Evolutionary conservation across 2,113 vertebrate species (phyloP).

Genomic region (Cnemophilus loriae): DNA sequence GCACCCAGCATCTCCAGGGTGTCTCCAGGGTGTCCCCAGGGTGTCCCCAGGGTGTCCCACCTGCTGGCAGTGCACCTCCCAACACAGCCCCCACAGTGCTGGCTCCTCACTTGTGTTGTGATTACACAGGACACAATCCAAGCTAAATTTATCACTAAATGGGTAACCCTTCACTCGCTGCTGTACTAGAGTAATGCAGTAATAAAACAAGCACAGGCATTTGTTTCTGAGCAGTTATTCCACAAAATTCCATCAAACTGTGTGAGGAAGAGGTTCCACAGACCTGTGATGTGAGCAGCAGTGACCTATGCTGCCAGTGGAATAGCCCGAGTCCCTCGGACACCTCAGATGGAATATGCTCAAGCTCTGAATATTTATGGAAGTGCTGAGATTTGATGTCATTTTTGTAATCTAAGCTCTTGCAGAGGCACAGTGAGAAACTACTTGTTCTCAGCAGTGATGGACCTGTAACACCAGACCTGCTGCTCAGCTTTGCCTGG

Average conservation of each 20-base stretch:
- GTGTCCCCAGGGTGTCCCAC: not conserved
- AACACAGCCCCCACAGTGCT: fast-evolving
- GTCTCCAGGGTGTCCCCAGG: not conserved
- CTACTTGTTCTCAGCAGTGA: not conserved
- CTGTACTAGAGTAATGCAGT: not conserved
- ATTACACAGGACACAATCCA: fast-evolving
- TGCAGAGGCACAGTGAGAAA: not conserved
- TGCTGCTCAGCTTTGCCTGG: not conserved
- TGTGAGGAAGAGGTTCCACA: not conserved
- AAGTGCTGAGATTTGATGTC: not conserved
- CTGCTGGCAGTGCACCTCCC: fast-evolving
- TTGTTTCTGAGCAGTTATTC: not conserved
- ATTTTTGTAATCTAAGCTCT: not conserved
- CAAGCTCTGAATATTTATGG: not conserved
- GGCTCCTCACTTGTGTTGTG: not conserved
- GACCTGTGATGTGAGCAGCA: not conserved
- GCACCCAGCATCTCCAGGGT: not conserved
- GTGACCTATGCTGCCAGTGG: not conserved
- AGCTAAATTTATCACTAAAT: fast-evolving
- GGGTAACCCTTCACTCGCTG: not conserved
- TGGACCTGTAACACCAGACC: not conserved
- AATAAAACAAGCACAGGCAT: not conserved
- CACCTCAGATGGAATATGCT: not conserved
- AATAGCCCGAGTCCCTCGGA: not conserved
- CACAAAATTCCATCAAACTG: not conserved